These are phyloP conservation scores for Orchesella flavescens DNA, from an alignment of 2,888 invertebrate genomes.

Conservation along the genomic window DNA sequence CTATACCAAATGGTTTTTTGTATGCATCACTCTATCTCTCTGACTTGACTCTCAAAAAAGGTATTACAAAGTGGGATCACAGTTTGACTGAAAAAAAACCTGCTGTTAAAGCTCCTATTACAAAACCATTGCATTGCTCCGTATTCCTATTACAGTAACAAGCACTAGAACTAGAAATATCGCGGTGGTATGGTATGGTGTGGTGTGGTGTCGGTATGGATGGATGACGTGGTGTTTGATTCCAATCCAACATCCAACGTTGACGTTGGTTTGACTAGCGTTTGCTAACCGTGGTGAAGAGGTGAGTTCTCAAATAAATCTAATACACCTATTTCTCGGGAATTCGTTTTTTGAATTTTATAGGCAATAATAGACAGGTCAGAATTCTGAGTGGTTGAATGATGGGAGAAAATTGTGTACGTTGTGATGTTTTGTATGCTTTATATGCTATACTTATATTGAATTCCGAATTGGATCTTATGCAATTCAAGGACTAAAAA, in stretches of 20 bases:
- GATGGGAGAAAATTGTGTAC: background rate
- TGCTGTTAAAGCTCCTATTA: background rate
- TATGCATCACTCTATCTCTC: constrained; percentile 9
- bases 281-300: background rate
- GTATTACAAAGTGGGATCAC: constrained; percentile 19
- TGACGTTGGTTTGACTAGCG: background rate
- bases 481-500: background rate
- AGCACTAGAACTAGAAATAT: background rate
- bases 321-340: background rate
- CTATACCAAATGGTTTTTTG: constrained; percentile 18
- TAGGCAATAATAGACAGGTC: constrained; percentile 19
- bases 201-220: no score
- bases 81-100: background rate
- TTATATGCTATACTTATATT: background rate
- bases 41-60: background rate
- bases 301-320: background rate
- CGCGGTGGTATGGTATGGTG: background rate
- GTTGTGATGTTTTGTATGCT: no score
- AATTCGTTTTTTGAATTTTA: background rate
- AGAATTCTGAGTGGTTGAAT: background rate
- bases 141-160: background rate
- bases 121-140: no score
- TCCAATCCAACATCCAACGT: no score
- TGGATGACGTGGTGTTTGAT: no score
- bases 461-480: background rate